Evolutionary conservation across 2,888 invertebrate genomes (phyloP), one percentile per base, ranked within the genome.

Genomic region (Platerodrilus igneus): DNA sequence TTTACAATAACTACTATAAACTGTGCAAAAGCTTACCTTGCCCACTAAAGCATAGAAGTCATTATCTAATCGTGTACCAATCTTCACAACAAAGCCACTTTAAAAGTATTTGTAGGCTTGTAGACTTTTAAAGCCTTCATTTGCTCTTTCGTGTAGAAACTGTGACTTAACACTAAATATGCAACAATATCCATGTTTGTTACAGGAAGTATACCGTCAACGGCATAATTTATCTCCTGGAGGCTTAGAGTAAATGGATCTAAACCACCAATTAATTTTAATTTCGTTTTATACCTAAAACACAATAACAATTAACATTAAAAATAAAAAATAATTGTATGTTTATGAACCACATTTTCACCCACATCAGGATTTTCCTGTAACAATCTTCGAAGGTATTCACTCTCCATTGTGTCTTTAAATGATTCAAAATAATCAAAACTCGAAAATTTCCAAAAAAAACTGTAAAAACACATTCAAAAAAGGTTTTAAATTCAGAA

Each of bases 51-150:
- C 38, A 21, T 6, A 17, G 14, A 32, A 36, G 28, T 14, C 22
- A 17, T 44, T 27, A 6, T 31, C 8, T 19, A 7, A 20, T 10
- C 7, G 21, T 10, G 25, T 19, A 2, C 36, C 32, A 21, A 17
- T 25, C 23, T 31, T 27, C 16, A 31, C 19, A 13, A 43, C 35
- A 32, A 44, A 41, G 18, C 39, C 43, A 19, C 37, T 32, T 25
- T 40, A 37, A 44, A 41, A 43, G 34, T 43, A 43, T 37, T 43
- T 47, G 19, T 32, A 47, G 13, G 34, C 37, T 11, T 27, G 4
- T 10, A 46, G 17, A 29, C 37, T 42, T 28, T 46, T 46, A 23
- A 38, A 6, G 40, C 43, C 16, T 45, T 38, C 39, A 47, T 39
- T 11, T 47, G 47, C 22, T 37, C 17, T 8, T 32, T 27, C 11